Base-by-base conservation (phyloP, 1,140 invertebrate species). In the Kradibia gibbosae region DNA sequence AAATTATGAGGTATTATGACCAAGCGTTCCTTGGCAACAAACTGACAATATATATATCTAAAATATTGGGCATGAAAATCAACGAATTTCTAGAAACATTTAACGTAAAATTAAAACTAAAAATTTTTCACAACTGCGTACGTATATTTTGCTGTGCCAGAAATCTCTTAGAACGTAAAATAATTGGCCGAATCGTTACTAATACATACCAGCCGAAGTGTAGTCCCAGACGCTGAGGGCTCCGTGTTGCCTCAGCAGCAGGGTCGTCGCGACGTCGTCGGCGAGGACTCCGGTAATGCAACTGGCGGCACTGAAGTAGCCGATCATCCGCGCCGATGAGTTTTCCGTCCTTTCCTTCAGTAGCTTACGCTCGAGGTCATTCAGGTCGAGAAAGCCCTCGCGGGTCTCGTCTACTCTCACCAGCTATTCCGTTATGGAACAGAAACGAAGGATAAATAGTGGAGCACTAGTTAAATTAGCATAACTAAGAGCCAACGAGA, bases 151-250 rank as follows among this genome's bases (percentile, higher is more conserved):
- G n/a, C n/a, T n/a, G n/a, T n/a, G n/a, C n/a, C n/a, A n/a, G n/a
- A n/a, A n/a, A n/a, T n/a, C n/a, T n/a, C n/a, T n/a, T n/a, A n/a
- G n/a, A n/a, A n/a, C n/a, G n/a, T n/a, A n/a, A n/a, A n/a, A n/a
- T 55, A n/a, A n/a, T n/a, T n/a, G 5, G 22, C 22, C 2, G 10
- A 15, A 13, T 34, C 2, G 11, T 20, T 17, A 0, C 0, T 36
- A 0, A 31, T 20, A 86, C 86, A 85, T 85, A 93, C 93, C 93
- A 67, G 96, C 96, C 13, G 96, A 93, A 7, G 96, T 96, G 90
- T 97, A 98, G 90, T 98, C 97, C 96, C 97, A 98, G 85, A 98
- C 95, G 4, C 96, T 94, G 74, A 97, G 92, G 3, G 96, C 97
- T 3, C 94, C 95, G 87, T 97, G 96, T 85, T 95, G 94, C 86